These are phyloP conservation scores for Eledona agricola DNA, from an alignment of 2,888 invertebrate genomes.

Conservation along the genomic window DNA sequence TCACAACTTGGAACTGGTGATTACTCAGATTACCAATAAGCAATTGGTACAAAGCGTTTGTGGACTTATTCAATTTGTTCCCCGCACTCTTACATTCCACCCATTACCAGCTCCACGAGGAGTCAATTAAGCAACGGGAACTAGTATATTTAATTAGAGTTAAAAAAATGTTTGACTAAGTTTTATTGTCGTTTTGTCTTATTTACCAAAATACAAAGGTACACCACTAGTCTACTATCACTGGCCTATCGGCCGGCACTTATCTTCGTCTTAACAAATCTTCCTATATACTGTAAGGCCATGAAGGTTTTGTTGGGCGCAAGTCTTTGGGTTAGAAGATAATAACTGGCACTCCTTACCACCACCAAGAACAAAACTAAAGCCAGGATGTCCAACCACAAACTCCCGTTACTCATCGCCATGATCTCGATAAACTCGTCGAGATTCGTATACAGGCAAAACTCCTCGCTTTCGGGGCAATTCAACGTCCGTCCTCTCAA, in stretches of 20 bases:
- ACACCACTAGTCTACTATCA: constrained; percentile 19
- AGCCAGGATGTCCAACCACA: constrained; percentile 73
- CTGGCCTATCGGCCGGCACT: constrained; percentile 20
- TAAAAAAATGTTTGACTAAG: too few relatives aligned
- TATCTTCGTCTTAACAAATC: constrained; percentile 67
- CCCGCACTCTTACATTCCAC: too few relatives aligned
- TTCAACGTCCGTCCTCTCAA: constrained; percentile 78
- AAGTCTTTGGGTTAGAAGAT: constrained; percentile 76
- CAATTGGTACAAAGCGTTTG: too few relatives aligned
- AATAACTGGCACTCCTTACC: constrained; percentile 75
- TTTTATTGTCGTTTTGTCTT: too few relatives aligned
- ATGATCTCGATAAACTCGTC: constrained; percentile 77
- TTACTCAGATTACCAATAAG: too few relatives aligned
- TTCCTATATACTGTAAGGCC: constrained; percentile 74
- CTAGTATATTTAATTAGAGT: too few relatives aligned
- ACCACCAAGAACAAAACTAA: constrained; percentile 69
- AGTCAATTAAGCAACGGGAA: too few relatives aligned
- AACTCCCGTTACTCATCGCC: constrained; percentile 76
- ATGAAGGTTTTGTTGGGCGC: constrained; percentile 76
- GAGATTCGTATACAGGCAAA: constrained; percentile 80
- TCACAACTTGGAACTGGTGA: too few relatives aligned
- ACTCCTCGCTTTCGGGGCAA: constrained; percentile 76
- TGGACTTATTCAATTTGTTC: too few relatives aligned
- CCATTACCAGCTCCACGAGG: too few relatives aligned
- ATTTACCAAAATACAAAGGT: constrained; percentile 3